These are phyloP conservation scores for Pseudoips prasinana DNA, from an alignment of 2,888 invertebrate species.

Conservation along the genomic window DNA sequence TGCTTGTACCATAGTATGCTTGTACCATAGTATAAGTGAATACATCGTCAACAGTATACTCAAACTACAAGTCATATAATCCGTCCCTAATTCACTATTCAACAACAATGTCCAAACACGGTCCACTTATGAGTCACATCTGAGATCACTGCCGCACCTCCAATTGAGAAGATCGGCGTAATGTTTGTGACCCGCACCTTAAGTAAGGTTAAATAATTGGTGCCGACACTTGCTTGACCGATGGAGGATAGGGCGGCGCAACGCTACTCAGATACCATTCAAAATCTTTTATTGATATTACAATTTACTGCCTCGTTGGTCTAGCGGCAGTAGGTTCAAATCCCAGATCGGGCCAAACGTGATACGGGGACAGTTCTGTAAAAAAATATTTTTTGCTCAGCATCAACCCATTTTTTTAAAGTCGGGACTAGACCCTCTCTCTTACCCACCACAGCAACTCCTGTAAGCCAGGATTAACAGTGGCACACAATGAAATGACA, in stretches of 20 bases:
- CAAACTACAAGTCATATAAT: neutral
- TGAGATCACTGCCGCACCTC: constrained; percentile 37
- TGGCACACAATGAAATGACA: too few relatives aligned
- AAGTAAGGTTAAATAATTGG: constrained; percentile 79
- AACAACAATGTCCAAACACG: neutral
- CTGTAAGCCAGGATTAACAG: too few relatives aligned
- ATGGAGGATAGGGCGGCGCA: constrained; percentile 34
- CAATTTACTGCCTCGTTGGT: neutral
- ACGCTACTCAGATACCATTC: neutral
- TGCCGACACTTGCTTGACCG: constrained; percentile 40
- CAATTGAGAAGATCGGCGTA: constrained; percentile 41
- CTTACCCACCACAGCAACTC: too few relatives aligned
- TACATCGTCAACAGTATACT: too few relatives aligned
- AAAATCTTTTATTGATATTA: neutral
- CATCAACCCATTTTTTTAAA: too few relatives aligned
- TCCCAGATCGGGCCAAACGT: too few relatives aligned
- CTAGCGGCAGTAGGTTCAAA: neutral
- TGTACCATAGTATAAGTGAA: too few relatives aligned
- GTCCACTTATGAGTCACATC: constrained; percentile 27
- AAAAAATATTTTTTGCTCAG: too few relatives aligned
- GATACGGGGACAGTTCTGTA: too few relatives aligned
- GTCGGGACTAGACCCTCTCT: too few relatives aligned
- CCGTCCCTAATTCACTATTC: neutral
- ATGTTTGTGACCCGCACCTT: constrained; percentile 78
- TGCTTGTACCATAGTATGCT: too few relatives aligned